Base-by-base conservation (phyloP, 2,113 vertebrate genomes). In the Mixornis gularis region DNA sequence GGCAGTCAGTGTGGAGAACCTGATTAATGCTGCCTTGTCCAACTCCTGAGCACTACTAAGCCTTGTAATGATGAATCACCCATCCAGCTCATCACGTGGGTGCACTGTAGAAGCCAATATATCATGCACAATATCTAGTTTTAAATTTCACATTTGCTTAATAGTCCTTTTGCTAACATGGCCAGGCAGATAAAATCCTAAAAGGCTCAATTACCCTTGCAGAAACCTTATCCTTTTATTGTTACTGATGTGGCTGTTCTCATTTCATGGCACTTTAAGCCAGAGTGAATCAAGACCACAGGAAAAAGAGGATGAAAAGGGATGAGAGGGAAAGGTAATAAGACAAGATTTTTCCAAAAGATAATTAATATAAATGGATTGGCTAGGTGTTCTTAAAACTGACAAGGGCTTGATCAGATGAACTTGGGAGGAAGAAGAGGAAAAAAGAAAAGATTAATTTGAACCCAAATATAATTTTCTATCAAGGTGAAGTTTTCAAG, bases 21-120 rank as follows among this genome's bases (percentile, higher is more conserved):
- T 60, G 83, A 78, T 79, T 88, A 77, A 93, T 29, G 64, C 90
- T 91, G 76, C 76, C 87, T 68, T 43, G 51, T 90, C 79, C 79
- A 58, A 6, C 65, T 93, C 62, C 34, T 89, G 73, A 89, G 78
- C 62, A 85, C 65, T 29, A 5, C 68, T 36, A 43, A 88, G 17
- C 48, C 77, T 70, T 56, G 20, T 3, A 90, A 49, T 40, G 71
- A 73, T 77, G 91, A 95, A 91, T 86, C 60, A 79, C 48, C 55
- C 58, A 29, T 3, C 56, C 69, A 84, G 59, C 55, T 9, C 62
- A 65, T 79, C 81, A 65, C 4, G 0, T 85, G 91, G 66, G 24
- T 38, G 29, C 49, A 5, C 38, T 25, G 53, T 62, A 65, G 44
- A 51, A 93, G 62, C 66, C 86, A 63, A 79, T 58, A 55, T 34